Percentiles rank a stretch among this genome's conserved stretches.
Conservation (phyloP, 2,888 invertebrate genomes). For the Apoderus coryli region DNA sequence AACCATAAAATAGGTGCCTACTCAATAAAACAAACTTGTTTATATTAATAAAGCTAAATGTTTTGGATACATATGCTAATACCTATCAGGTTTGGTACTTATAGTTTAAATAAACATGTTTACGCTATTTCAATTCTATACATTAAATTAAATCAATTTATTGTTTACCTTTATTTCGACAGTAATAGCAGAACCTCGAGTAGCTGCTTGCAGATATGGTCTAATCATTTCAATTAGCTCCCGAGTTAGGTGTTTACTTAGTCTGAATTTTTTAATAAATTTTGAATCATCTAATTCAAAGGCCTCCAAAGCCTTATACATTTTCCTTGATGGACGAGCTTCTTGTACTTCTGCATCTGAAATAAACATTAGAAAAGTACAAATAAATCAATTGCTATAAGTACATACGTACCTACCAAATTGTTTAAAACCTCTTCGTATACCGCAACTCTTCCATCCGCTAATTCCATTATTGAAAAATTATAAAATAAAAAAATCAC, state of each 20-base stretch:
- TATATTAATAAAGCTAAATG: not conserved
- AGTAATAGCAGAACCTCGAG: not conserved
- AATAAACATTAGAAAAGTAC: no score
- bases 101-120: not conserved
- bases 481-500: no score
- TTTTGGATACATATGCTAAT: slow-evolving; percentile 1
- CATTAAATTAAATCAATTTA: not conserved
- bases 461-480: no score
- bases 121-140: no score
- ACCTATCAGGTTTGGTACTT: slow-evolving; percentile 1
- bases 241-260: slow-evolving; percentile 1
- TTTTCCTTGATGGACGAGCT: not conserved
- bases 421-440: no score
- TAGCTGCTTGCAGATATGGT: slow-evolving; percentile 1
- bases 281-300: not conserved
- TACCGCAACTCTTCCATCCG: no score
- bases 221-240: not conserved
- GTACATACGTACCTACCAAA: no score
- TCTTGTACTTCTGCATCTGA: slow-evolving; percentile 1
- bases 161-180: not conserved
- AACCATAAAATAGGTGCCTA: slow-evolving; percentile 2
- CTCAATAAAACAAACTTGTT: not conserved
- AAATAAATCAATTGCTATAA: no score
- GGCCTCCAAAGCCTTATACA: not conserved
- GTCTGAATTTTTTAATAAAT: not conserved